Percentiles rank a stretch among this genome's conserved stretches.
Conservation (phyloP, 2,797 vertebrate genomes). For the Gallinago nigripennis region DNA sequence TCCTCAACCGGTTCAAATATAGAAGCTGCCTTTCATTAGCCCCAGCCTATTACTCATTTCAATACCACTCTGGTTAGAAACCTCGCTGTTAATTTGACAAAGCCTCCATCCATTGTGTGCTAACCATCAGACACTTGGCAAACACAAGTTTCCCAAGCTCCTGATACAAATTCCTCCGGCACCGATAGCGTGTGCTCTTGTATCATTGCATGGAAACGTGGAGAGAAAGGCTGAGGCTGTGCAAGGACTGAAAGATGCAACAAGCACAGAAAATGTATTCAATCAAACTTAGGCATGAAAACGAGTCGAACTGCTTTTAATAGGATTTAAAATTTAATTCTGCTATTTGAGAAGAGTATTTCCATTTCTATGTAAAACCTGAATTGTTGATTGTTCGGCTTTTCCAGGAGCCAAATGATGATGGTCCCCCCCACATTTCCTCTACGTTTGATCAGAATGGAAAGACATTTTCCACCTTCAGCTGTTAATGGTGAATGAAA, state of each 20-base stretch:
- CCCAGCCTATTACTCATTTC: conserved; percentile 16
- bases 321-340: not conserved
- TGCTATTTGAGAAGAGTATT: not conserved
- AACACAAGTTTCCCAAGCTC: conserved; percentile 11
- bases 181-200: not conserved
- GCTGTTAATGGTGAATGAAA: not conserved
- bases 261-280: not conserved
- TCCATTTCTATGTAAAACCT: not conserved
- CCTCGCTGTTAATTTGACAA: not conserved
- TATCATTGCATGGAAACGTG: not conserved
- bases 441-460: not conserved
- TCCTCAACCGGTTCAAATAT: conserved; percentile 23
- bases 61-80: not conserved
- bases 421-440: not conserved
- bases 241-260: not conserved
- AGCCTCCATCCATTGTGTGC: not conserved
- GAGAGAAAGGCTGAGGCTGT: not conserved
- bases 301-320: not conserved
- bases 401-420: not conserved
- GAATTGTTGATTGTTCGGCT: not conserved
- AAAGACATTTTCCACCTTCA: not conserved
- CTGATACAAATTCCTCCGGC: not conserved
- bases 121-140: not conserved
- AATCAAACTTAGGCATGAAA: not conserved
- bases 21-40: conserved; percentile 53